A percentile compares a stretch with the other conserved stretches of the same genome.
phyloP scores from a whole-genome alignment of 1,140 invertebrate genomes.

The Pseudoatta argentina region DNA sequence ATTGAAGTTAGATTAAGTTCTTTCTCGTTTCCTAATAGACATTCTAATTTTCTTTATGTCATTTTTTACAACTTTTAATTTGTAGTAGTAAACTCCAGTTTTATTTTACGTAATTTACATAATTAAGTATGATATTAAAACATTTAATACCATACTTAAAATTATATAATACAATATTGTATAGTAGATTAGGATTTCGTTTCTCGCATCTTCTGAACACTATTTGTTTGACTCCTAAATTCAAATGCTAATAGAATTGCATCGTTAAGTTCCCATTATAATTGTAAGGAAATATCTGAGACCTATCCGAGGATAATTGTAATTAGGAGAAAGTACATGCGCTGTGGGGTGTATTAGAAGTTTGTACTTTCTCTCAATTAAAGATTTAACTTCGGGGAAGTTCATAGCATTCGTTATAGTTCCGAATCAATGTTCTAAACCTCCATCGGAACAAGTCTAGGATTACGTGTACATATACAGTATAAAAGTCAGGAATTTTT shows the following conservation, averaged over 20 bases:
- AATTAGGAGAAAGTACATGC: constrained; percentile 42
- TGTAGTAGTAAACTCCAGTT: not conserved
- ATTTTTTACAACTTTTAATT: not conserved
- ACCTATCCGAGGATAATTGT: constrained; percentile 16
- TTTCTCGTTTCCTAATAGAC: not conserved
- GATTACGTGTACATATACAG: not conserved
- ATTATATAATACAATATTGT: not conserved
- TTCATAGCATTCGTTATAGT: constrained; percentile 1
- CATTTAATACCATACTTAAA: not conserved
- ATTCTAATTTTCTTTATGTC: not conserved
- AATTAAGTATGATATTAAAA: not conserved
- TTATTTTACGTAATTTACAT: not conserved
- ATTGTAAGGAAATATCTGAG: constrained; percentile 24
- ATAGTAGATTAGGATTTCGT: not conserved
- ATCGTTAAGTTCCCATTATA: constrained; percentile 2
- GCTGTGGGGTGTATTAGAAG: constrained; percentile 20
- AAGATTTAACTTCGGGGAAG: constrained; percentile 33
- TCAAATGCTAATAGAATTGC: not conserved
- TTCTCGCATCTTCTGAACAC: not conserved
- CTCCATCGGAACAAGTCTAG: not conserved
- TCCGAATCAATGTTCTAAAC: not conserved
- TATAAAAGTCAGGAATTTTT: not conserved
- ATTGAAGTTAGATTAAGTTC: not conserved
- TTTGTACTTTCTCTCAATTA: constrained; percentile 55
- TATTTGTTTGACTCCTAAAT: not conserved